phyloP scores from a whole-genome alignment of 2,113 vertebrate species.

The Callopanchax toddi region DNA sequence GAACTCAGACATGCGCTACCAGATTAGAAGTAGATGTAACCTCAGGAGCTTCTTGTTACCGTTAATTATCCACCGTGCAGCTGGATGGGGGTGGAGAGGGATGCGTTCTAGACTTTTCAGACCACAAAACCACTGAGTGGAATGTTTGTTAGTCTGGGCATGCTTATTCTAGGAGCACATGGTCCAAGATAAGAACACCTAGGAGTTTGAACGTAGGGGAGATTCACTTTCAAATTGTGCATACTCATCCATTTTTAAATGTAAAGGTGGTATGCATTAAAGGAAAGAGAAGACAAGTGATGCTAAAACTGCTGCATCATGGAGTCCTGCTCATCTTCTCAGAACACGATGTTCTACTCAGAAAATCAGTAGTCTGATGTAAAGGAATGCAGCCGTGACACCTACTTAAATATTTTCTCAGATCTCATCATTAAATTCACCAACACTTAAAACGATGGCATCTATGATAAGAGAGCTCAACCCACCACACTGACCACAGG shows the following conservation, averaged over 20 bases:
- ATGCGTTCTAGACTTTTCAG: slow-evolving; percentile 80
- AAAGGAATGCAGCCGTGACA: no score
- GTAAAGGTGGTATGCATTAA: no score
- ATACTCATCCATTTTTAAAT: neutral
- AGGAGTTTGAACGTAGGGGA: slow-evolving; percentile 5
- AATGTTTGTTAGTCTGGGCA: slow-evolving; percentile 85
- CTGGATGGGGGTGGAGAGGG: slow-evolving; percentile 35
- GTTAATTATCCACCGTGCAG: slow-evolving; percentile 36
- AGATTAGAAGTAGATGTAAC: slow-evolving; percentile 37
- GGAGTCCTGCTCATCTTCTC: no score
- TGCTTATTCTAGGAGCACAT: slow-evolving; percentile 73
- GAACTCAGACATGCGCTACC: slow-evolving; percentile 21
- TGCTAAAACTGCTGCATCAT: no score
- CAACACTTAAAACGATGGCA: no score
- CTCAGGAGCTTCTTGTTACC: slow-evolving; percentile 29
- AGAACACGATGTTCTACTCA: no score
- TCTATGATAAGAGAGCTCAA: no score
- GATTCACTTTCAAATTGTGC: slow-evolving; percentile 25
- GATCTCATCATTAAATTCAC: no score
- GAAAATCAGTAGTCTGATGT: no score
- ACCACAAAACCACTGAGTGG: slow-evolving; percentile 79
- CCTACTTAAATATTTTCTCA: no score
- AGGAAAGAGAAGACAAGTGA: no score
- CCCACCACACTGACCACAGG: no score
- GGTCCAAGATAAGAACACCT: slow-evolving; percentile 67